Conservation (phyloP, 2,797 vertebrate species). For the Taenioides sp. region DNA sequence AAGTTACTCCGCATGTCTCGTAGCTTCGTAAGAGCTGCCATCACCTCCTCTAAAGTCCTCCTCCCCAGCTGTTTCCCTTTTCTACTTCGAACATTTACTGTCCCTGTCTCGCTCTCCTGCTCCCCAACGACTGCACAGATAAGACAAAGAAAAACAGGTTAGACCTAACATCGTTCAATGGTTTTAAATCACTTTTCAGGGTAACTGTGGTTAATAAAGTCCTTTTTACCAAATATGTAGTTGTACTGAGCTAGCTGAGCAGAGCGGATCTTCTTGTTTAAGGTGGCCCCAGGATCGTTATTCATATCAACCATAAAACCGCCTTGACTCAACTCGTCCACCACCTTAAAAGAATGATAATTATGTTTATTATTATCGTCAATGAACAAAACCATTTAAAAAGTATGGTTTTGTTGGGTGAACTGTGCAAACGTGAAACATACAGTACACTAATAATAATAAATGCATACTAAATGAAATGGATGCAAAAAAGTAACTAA, state of each 20-base stretch:
- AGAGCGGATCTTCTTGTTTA: constrained; percentile 86
- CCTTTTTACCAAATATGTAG: constrained; percentile 88
- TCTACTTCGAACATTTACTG: constrained; percentile 83
- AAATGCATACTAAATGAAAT: background rate
- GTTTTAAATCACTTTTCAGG: constrained; percentile 2
- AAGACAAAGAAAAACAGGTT: constrained; percentile 11
- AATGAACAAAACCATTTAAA: background rate
- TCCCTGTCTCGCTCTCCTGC: constrained; percentile 76
- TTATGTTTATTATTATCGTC: background rate
- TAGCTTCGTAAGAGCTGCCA: constrained; percentile 75
- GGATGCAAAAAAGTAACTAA: background rate
- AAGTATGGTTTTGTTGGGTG: background rate
- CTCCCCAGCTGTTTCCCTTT: constrained; percentile 79
- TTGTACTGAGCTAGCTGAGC: constrained; percentile 91
- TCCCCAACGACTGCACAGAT: constrained; percentile 82
- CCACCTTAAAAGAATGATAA: constrained; percentile 76
- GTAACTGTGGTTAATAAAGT: background rate
- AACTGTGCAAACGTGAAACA: no score
- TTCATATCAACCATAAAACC: constrained; percentile 83
- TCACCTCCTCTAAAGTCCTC: constrained; percentile 60
- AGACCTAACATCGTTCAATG: background rate
- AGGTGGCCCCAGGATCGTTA: constrained; percentile 75
- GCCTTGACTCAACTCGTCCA: constrained; percentile 68
- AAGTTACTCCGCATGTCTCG: constrained; percentile 72
- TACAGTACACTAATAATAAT: background rate